Conservation (phyloP, 2,888 invertebrate species). For the Hypsopygia costalis region DNA sequence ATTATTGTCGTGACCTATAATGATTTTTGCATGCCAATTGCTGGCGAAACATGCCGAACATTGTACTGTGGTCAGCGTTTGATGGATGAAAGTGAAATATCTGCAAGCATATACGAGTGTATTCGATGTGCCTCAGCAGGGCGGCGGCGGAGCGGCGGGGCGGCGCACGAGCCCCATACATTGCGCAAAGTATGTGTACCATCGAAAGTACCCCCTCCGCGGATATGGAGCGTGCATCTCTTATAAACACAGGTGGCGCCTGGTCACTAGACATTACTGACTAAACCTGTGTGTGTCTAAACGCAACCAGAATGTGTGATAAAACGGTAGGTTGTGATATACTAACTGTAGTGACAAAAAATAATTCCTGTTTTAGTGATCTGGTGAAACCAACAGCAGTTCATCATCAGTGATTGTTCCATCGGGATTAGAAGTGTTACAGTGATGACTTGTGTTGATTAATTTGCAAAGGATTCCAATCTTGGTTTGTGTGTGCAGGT, state of each 20-base stretch:
- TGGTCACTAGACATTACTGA: constrained; percentile 67
- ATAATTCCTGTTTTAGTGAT: constrained; percentile 40
- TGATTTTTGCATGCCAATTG: too few species aligned
- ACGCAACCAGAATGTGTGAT: constrained; percentile 66
- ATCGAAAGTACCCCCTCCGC: constrained; percentile 78
- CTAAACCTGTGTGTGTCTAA: constrained; percentile 56
- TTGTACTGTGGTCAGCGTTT: too few species aligned
- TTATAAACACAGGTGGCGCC: constrained; percentile 75
- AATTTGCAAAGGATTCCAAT: not conserved
- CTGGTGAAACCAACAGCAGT: constrained; percentile 30
- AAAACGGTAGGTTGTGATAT: constrained; percentile 65
- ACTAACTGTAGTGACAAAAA: constrained; percentile 27
- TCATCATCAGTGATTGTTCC: constrained; percentile 13
- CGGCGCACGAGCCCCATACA: constrained; percentile 62
- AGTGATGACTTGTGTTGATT: constrained; percentile 1
- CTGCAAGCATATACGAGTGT: constrained; percentile 35
- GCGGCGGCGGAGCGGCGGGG: constrained; percentile 49
- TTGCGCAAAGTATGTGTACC: constrained; percentile 71
- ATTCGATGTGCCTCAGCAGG: constrained; percentile 20
- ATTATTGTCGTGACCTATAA: too few species aligned
- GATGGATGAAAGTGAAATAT: constrained; percentile 18
- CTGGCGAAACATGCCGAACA: too few species aligned
- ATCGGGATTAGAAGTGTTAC: constrained; percentile 23
- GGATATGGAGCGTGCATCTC: constrained; percentile 69
- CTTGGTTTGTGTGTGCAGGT: constrained; percentile 61